Conservation (phyloP, 2,113 vertebrate species). For the Passer domesticus region DNA sequence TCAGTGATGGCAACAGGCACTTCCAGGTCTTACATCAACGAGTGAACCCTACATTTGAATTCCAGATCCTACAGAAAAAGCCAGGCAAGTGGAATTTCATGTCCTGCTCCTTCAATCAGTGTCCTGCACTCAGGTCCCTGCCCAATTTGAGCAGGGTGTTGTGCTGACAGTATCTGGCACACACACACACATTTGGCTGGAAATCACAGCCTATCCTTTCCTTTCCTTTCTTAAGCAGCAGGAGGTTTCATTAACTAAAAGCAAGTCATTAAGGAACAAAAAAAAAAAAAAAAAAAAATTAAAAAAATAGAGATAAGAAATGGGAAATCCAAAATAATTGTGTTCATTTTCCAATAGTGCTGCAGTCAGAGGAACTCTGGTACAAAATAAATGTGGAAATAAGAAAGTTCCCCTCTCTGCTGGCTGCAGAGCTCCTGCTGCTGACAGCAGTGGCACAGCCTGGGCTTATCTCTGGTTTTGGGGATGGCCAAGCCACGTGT, state of each 20-base stretch:
- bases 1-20: background rate
- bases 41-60: background rate
- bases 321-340: conserved; percentile 2
- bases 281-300: no score
- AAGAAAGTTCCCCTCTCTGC: conserved; percentile 5
- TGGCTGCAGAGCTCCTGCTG: background rate
- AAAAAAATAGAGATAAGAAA: background rate
- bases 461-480: background rate
- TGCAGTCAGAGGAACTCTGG: background rate
- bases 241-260: conserved; percentile 49
- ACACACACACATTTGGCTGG: background rate
- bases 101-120: background rate
- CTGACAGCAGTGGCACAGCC: background rate
- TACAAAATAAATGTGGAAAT: background rate
- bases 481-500: background rate
- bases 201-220: background rate
- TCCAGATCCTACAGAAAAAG: background rate
- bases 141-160: background rate
- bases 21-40: background rate
- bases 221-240: background rate
- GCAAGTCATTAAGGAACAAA: background rate
- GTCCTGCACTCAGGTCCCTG: background rate
- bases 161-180: background rate
- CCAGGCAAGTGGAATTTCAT: background rate
- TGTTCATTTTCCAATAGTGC: background rate